Percentiles rank a stretch among this genome's conserved stretches.
Evolutionary conservation across 2,888 invertebrate genomes (phyloP).

Genomic region (Patella caerulea): DNA sequence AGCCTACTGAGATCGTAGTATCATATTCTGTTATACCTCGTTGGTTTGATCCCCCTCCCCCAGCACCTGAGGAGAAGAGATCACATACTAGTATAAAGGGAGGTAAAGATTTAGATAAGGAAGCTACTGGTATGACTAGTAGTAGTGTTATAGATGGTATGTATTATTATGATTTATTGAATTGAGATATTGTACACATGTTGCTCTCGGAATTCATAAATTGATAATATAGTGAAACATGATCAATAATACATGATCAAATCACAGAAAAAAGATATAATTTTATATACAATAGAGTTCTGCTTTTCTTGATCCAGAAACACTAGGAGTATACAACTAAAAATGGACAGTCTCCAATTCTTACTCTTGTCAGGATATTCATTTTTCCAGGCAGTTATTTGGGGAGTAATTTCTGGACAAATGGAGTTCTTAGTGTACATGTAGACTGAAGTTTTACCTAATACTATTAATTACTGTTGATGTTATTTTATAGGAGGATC

Average conservation of each 20-base stretch:
- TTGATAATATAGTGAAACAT: background rate
- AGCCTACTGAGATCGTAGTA: constrained; percentile 69
- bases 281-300: no score
- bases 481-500: constrained; percentile 6
- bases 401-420: no score
- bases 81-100: constrained; percentile 55
- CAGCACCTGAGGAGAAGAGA: constrained; percentile 56
- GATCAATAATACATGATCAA: background rate
- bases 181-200: no score
- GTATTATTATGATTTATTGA: background rate
- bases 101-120: constrained; percentile 60
- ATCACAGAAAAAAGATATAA: no score
- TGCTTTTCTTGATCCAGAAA: no score
- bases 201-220: background rate
- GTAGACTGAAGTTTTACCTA: no score
- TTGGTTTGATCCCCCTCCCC: constrained; percentile 66
- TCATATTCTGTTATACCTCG: constrained; percentile 67
- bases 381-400: no score
- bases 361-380: no score
- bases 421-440: no score
- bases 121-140: constrained; percentile 57
- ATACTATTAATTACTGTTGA: no score
- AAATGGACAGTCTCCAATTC: no score
- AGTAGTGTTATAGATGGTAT: constrained; percentile 58
- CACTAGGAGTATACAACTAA: no score